Evolutionary conservation across 2,797 vertebrate species (phyloP), one percentile per base, ranked within the genome.

Genomic region (Sebastolobus altivelis): DNA sequence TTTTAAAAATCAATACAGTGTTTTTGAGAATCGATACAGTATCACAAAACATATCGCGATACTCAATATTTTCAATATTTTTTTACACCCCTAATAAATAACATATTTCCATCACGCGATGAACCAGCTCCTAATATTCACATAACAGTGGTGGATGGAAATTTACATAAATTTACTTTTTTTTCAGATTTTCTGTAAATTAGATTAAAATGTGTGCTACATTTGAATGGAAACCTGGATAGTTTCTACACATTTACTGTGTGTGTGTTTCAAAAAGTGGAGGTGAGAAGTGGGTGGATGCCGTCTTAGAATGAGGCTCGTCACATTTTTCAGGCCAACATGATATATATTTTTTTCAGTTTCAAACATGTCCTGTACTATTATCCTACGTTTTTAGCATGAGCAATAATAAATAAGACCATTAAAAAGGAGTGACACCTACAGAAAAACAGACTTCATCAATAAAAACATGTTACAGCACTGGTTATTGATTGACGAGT

Each of bases 401-500:
- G 5, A 61, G 13, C 5, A 61, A 8, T 25, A 49, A 71, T 29
- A 29, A 72, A 55, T 13, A 25, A 71, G 1, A 31, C 6, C 18
- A 65, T 73, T 22, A 18, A 8, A 60, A 67, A 49, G 1, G 20
- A 58, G 5, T 27, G 29, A 67, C 33, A 65, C 0, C 9, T 3
- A 6, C 31, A 65, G n/a, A 38, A 72, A 69, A 5, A 4, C 63
- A 22, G 27, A 49, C 55, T 43, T 11, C 27, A 83, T 40, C 13
- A 68, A 49, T 14, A 63, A 35, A 78, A 74, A 68, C 59, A 43
- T 66, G 72, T 31, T 27, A 55, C 8, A 55, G 38, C 38, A 18
- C 6, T 10, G n/a, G 9, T 52, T 20, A 79, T 83, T 74, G 60
- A 85, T 76, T 38, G 69, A 74, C 4, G 1, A 18, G 13, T 35